Conservation (phyloP, 2,113 vertebrate genomes). For the Sebastes schlegelii region DNA sequence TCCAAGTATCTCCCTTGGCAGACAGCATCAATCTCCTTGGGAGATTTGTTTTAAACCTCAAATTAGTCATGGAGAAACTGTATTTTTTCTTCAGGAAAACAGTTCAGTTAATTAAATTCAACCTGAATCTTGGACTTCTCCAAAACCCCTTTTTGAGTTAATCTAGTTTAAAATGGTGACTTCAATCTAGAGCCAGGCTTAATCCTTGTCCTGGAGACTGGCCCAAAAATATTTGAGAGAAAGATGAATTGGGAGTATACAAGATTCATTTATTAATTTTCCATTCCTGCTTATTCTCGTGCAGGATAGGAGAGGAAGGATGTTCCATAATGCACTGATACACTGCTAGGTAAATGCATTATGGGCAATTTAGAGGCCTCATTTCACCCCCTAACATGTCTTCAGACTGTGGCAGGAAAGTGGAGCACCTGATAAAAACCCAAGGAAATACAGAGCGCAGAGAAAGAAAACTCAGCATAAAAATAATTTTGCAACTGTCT, state of each 20-base stretch:
- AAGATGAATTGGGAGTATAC: not conserved
- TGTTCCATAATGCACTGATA: not conserved
- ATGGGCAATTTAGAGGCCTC: not conserved
- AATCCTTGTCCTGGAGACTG: constrained; percentile 30
- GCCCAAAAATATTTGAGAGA: constrained; percentile 3
- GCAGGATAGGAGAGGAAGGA: not conserved
- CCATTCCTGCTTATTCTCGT: not conserved
- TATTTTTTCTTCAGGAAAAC: constrained; percentile 7
- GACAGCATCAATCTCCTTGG: constrained; percentile 14
- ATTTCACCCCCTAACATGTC: not conserved
- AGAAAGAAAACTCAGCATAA: not conserved
- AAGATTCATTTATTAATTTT: not conserved
- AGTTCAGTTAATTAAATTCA: constrained; percentile 11
- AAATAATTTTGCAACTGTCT: not conserved
- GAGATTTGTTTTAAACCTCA: constrained; percentile 13
- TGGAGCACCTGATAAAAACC: not conserved
- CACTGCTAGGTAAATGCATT: not conserved
- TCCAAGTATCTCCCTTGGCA: not conserved
- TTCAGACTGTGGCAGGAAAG: not conserved
- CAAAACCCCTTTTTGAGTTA: constrained; percentile 8
- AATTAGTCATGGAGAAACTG: constrained; percentile 21
- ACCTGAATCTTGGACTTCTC: constrained; percentile 1
- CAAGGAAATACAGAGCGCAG: not conserved
- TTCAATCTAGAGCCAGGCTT: constrained; percentile 24
- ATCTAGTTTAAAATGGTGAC: constrained; percentile 11